These are phyloP conservation scores for Myodes glareolus DNA, from an alignment of 2,113 vertebrate species.

Conservation along the genomic window DNA sequence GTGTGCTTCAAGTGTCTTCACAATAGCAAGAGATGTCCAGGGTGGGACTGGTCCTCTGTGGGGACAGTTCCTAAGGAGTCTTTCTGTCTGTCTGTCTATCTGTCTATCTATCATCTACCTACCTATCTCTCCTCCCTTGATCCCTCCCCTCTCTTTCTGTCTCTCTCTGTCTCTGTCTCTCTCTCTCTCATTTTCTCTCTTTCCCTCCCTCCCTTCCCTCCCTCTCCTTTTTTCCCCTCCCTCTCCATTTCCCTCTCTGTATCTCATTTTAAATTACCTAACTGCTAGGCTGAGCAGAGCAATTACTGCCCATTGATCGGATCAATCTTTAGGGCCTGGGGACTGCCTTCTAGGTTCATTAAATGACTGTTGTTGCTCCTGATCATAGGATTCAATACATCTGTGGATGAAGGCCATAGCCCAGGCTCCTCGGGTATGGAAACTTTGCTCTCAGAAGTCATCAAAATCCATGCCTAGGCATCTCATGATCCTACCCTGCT, in stretches of 20 bases:
- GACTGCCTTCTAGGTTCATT: constrained; percentile 44
- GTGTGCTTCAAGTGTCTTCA: neutral
- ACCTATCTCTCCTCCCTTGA: accelerated
- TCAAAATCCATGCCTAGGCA: neutral
- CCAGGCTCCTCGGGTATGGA: neutral
- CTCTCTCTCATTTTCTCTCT: neutral
- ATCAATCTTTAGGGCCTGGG: neutral
- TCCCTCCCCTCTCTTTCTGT: too few relatives aligned
- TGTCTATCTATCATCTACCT: accelerated
- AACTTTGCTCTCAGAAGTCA: neutral
- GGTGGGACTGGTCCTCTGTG: neutral
- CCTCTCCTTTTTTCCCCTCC: neutral
- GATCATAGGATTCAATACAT: neutral
- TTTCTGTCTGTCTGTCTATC: neutral
- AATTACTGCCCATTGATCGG: constrained; percentile 3
- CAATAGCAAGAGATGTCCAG: neutral
- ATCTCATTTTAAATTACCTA: constrained; percentile 23
- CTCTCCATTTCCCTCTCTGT: neutral
- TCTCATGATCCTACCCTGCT: neutral
- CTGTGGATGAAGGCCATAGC: neutral
- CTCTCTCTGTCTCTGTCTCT: neutral
- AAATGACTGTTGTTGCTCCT: neutral
- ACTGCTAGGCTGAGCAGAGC: neutral
- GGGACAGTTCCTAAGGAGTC: too few relatives aligned
- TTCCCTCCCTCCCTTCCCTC: neutral